These are phyloP conservation scores for Phenacoccus solenopsis DNA, from an alignment of 1,140 invertebrate genomes.

Conservation along the genomic window DNA sequence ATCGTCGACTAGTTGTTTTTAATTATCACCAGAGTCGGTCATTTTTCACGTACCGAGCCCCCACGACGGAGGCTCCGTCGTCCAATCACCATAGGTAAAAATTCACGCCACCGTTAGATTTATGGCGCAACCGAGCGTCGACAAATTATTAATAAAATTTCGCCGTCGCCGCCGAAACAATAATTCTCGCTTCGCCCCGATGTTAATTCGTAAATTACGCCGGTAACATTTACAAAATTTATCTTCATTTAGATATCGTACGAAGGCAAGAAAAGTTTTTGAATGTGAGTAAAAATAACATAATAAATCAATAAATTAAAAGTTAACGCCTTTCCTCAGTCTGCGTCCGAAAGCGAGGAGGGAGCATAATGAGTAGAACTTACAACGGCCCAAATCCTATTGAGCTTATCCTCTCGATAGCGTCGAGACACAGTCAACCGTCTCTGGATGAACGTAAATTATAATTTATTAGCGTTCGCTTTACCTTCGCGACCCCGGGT, in stretches of 20 bases:
- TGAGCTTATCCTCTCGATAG: not conserved
- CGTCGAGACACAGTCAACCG: not conserved
- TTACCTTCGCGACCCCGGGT: no score
- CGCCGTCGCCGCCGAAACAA: not conserved
- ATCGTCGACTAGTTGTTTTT: no score
- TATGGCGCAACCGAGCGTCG: not conserved
- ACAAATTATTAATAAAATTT: not conserved
- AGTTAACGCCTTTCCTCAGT: no score
- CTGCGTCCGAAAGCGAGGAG: no score
- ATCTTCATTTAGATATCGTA: not conserved
- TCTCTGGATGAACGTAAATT: not conserved
- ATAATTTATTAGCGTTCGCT: not conserved
- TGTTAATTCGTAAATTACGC: not conserved
- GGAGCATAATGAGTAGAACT: no score
- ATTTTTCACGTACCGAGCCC: no score
- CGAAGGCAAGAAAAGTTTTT: not conserved
- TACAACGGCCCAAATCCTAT: not conserved
- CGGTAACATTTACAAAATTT: not conserved
- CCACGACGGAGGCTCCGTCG: no score
- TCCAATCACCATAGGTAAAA: no score
- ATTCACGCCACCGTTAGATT: no score
- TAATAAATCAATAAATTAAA: constrained; percentile 4
- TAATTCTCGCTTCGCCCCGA: not conserved
- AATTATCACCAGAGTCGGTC: no score
- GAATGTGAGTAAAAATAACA: not conserved